Percentiles rank a stretch among this genome's conserved stretches.
phyloP scores from a whole-genome alignment of 2,113 vertebrate genomes.

The Nesospiza acunhae region DNA sequence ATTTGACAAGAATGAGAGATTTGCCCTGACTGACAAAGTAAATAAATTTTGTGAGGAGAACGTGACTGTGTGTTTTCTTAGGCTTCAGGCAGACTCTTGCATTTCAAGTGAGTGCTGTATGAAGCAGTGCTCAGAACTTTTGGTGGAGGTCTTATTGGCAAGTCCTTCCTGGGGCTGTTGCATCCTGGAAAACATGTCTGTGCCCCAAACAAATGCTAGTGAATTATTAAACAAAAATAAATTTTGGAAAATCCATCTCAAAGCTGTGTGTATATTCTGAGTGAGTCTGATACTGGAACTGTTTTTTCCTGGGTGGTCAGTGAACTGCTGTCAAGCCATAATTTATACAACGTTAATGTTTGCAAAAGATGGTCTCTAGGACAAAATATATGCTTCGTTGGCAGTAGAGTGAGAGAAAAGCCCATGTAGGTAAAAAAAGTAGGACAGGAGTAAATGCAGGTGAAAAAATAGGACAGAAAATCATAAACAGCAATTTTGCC shows the following conservation, averaged over 20 bases:
- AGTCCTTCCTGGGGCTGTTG: neutral
- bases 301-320: neutral
- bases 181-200: neutral
- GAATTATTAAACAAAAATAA: neutral
- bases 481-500: neutral
- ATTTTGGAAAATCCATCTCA: neutral
- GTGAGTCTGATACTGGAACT: neutral
- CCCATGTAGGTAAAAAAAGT: neutral
- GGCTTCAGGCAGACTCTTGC: constrained; percentile 25
- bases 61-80: neutral
- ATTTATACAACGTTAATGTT: neutral
- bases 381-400: neutral
- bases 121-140: neutral
- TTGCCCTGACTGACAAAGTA: constrained; percentile 17
- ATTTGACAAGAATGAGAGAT: constrained; percentile 52
- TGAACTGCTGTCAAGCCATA: neutral
- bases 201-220: neutral
- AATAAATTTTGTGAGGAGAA: constrained; percentile 42
- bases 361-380: neutral
- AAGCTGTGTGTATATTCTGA: neutral
- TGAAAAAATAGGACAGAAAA: neutral
- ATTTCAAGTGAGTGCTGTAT: neutral
- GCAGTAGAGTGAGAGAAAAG: neutral
- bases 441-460: neutral
- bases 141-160: neutral